Evolutionary conservation across 53 echinoderm and acorn worm species (phyloP), one percentile per base, ranked within the genome.

Genomic region (Echinometra lucunter): DNA sequence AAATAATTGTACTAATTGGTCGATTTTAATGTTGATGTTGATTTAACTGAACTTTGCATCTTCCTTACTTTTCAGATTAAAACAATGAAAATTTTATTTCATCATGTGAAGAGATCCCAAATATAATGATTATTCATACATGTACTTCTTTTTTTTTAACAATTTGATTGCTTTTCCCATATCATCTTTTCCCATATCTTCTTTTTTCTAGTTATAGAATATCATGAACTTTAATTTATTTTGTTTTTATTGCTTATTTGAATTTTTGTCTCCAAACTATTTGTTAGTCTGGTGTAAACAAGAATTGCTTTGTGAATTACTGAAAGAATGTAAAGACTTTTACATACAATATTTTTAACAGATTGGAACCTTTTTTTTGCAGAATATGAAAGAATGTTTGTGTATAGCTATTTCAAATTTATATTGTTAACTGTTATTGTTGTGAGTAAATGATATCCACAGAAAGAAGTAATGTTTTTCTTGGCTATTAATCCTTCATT

Each of bases 221-320:
- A 69, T 69, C 42, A 78, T 78, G 78, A 78, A 40, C 38, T 42
- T 38, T 38, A 78, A 78, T 42, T 21, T 78, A 42, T 40, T 78
- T 42, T 35, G 17, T 17, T 78, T 78, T 78, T 78, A 42, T 78
- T 78, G 19, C 38, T 78, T 35, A 42, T 18, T 23, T 42, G 3
- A 75, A 40, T 78, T 78, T 78, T 40, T 42, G 0, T 19, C 21
- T 42, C 21, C 0, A 40, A 40, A 21, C 17, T 78, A 40, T 78
- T 3, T 78, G 40, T 78, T 78, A 78, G 42, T 42, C 78, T 78
- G 18, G 40, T 78, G 38, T 78, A 17, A 2, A 40, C 42, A 42
- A 78, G 42, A 42, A 40, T 72, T 78, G 42, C 78, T 78, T 75
- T 78, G 40, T 78, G n/a, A 78, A 78, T 32, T 78, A 78, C 21